Evolutionary conservation across 2,797 vertebrate species (phyloP).

Genomic region (Hippocampus kuda): DNA sequence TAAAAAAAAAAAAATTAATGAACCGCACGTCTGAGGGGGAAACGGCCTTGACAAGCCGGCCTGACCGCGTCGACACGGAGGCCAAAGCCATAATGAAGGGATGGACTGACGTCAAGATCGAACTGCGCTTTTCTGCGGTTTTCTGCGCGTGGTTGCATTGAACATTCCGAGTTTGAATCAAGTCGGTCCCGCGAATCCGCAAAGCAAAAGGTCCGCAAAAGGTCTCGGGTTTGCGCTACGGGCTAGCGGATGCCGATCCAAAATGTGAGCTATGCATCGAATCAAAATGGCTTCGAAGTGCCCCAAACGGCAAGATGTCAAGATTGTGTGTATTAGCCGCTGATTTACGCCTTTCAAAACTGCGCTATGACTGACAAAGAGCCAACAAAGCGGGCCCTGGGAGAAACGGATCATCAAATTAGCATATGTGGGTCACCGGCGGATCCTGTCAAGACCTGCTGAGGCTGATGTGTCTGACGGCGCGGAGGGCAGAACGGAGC

Average conservation of each 20-base stretch:
- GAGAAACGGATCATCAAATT: conserved; percentile 7
- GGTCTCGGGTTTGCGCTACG: not conserved
- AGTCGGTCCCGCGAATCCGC: not conserved
- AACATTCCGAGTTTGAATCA: not conserved
- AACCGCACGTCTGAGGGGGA: conserved; percentile 26
- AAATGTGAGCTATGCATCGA: no score
- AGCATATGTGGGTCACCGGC: conserved; percentile 5
- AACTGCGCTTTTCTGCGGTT: conserved; percentile 16
- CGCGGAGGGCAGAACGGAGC: not conserved
- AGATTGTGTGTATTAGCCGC: not conserved
- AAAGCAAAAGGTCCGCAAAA: not conserved
- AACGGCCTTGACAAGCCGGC: conserved; percentile 13
- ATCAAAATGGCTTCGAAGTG: no score
- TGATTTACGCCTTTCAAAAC: not conserved
- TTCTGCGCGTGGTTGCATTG: not conserved
- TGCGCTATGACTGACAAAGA: not conserved
- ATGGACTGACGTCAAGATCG: conserved; percentile 6
- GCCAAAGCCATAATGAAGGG: conserved; percentile 33
- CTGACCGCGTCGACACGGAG: conserved; percentile 13
- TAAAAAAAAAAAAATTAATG: conserved; percentile 23
- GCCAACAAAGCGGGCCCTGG: not conserved
- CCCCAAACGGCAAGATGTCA: not conserved
- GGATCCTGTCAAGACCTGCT: not conserved
- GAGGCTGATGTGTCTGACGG: not conserved
- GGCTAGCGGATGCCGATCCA: no score